Percentiles rank a stretch among this genome's conserved stretches.
These are phyloP conservation scores for Austrolebias charrua DNA, from an alignment of 2,797 vertebrate species.

Conservation along the genomic window DNA sequence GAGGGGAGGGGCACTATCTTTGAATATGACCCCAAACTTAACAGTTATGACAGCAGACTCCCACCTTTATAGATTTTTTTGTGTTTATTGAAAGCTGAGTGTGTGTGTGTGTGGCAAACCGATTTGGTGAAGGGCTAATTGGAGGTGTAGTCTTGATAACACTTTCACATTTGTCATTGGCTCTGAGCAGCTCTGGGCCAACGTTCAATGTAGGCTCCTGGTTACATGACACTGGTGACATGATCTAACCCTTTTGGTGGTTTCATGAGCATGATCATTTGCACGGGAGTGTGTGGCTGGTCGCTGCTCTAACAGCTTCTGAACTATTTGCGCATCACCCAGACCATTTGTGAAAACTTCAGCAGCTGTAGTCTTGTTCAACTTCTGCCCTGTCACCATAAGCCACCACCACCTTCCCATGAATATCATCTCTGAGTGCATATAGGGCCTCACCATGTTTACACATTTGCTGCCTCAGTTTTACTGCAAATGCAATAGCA, in stretches of 20 bases:
- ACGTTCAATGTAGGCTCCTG: neutral
- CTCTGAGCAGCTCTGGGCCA: constrained; percentile 19
- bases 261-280: constrained; percentile 31
- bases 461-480: constrained; percentile 36
- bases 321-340: no score
- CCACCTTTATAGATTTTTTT: neutral
- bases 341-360: no score
- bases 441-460: no score
- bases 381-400: no score
- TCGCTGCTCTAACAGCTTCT: no score
- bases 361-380: no score
- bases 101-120: neutral
- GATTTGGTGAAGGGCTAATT: neutral
- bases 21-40: neutral
- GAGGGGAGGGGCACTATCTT: neutral
- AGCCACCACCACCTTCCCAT: no score
- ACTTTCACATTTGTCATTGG: neutral
- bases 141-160: neutral
- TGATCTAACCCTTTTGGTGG: constrained; percentile 24
- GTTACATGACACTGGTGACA: constrained; percentile 32
- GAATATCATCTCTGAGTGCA: no score
- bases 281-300: no score
- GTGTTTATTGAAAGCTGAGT: neutral
- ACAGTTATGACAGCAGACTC: constrained; percentile 1
- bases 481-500: constrained; percentile 27